These are phyloP conservation scores for Colaptes auratus DNA, from an alignment of 2,113 vertebrate genomes.

Conservation along the genomic window DNA sequence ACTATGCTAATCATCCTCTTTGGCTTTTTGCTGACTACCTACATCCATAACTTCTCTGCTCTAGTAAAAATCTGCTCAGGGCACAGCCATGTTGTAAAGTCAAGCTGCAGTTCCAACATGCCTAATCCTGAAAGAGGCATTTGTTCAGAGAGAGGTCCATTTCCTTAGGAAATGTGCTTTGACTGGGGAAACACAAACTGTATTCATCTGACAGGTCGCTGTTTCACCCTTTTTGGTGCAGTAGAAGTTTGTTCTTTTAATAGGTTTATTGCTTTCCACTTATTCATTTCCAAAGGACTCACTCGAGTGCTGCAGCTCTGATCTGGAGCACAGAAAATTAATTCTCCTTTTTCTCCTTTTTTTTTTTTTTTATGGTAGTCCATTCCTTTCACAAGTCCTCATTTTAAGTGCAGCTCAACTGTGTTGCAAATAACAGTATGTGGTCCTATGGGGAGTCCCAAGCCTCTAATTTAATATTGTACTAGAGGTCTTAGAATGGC, in stretches of 20 bases:
- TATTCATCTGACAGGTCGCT: constrained; percentile 18
- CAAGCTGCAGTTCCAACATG: neutral
- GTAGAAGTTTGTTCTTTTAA: constrained; percentile 52
- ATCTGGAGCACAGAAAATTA: constrained; percentile 31
- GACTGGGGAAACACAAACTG: neutral
- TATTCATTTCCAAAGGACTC: neutral
- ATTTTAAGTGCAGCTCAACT: constrained; percentile 29
- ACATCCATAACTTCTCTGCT: neutral
- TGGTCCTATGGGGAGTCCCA: neutral
- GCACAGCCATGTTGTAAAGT: neutral
- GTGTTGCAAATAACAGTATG: constrained; percentile 24
- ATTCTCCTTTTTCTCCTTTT: too few species aligned
- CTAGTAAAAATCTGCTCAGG: neutral
- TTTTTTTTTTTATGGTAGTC: constrained; percentile 28
- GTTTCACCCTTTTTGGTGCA: constrained; percentile 13
- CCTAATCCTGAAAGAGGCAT: neutral
- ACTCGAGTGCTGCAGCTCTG: neutral
- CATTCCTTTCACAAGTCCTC: constrained; percentile 17
- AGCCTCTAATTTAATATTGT: constrained; percentile 28
- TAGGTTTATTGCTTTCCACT: constrained; percentile 28
- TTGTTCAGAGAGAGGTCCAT: neutral
- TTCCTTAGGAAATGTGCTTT: constrained; percentile 17
- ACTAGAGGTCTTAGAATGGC: neutral
- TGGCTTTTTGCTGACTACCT: constrained; percentile 35
- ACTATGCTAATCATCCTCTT: neutral